These are phyloP conservation scores for Podarcis raffonei DNA, from an alignment of 2,113 vertebrate genomes.

Conservation along the genomic window DNA sequence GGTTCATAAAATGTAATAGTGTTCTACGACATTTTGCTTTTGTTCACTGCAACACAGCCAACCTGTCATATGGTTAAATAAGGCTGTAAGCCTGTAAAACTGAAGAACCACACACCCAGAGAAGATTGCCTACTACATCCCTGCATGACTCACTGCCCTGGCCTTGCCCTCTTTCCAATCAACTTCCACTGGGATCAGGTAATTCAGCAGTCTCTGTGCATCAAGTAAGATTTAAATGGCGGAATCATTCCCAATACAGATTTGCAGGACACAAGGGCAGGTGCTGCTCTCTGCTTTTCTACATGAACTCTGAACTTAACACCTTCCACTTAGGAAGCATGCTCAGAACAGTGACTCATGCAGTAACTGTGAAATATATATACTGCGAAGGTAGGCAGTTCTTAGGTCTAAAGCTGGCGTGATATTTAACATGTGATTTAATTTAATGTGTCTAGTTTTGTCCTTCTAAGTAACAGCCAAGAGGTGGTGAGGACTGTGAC, in stretches of 20 bases:
- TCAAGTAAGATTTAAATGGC: not conserved
- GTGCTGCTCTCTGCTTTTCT: not conserved
- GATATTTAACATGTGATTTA: too few species aligned
- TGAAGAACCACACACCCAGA: not conserved
- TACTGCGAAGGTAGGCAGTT: too few species aligned
- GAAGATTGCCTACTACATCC: not conserved
- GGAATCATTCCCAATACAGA: not conserved
- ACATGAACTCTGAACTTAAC: not conserved
- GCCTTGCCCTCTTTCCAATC: not conserved
- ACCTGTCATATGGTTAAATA: not conserved
- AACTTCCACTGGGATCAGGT: not conserved
- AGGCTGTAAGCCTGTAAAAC: not conserved
- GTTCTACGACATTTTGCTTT: not conserved
- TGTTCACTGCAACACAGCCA: not conserved
- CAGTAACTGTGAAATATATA: too few species aligned
- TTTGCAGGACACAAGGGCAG: too few species aligned
- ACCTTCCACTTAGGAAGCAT: not conserved
- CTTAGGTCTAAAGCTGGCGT: too few species aligned
- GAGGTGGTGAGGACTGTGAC: too few species aligned
- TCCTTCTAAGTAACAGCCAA: too few species aligned
- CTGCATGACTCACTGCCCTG: not conserved
- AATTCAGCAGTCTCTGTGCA: not conserved
- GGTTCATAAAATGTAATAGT: not conserved
- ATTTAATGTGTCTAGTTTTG: too few species aligned
- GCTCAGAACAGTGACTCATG: not conserved